Percentiles rank a stretch among this genome's conserved stretches.
Conservation (phyloP, 92 coral and sea anemone genomes). For the Siderastrea radians region DNA sequence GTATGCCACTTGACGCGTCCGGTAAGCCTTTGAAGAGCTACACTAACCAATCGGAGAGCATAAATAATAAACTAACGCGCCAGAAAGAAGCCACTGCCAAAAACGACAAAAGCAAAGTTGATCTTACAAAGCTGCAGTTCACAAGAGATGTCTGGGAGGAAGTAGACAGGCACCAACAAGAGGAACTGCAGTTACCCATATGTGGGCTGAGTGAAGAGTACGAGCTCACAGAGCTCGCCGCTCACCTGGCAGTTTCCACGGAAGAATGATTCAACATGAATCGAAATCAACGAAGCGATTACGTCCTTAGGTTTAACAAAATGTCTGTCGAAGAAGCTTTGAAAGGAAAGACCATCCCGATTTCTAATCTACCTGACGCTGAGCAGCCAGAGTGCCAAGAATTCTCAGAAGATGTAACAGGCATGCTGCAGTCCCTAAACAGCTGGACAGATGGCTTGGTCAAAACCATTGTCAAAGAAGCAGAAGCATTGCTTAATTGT, state of each 20-base stretch:
- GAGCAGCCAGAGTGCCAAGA: slow-evolving; percentile 41
- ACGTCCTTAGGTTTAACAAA: no score
- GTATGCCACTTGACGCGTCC: slow-evolving; percentile 28
- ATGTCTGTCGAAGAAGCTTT: slow-evolving; percentile 53
- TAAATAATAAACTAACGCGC: slow-evolving; percentile 41
- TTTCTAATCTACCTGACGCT: neutral
- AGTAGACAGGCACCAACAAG: slow-evolving; percentile 49
- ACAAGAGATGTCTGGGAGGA: slow-evolving; percentile 48
- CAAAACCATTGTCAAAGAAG: slow-evolving; percentile 28
- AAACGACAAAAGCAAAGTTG: slow-evolving; percentile 15
- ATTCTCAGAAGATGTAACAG: slow-evolving; percentile 35
- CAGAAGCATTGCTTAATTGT: slow-evolving; percentile 46
- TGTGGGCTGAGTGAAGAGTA: slow-evolving; percentile 62
- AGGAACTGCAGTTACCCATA: slow-evolving; percentile 46
- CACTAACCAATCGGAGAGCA: slow-evolving; percentile 51
- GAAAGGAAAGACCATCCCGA: slow-evolving; percentile 34
- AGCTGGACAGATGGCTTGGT: slow-evolving; percentile 27
- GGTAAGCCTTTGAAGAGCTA: slow-evolving; percentile 50
- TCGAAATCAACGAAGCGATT: neutral
- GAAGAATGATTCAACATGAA: slow-evolving; percentile 51
- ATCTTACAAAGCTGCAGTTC: slow-evolving; percentile 42
- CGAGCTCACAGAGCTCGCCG: slow-evolving; percentile 40
- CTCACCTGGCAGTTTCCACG: slow-evolving; percentile 35
- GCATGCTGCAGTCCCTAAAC: slow-evolving; percentile 19
- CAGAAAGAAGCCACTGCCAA: slow-evolving; percentile 20